A percentile compares a stretch with the other conserved stretches of the same genome.
Evolutionary conservation across 1,140 invertebrate species (phyloP).

Genomic region (Zaprionus ghesquierei): DNA sequence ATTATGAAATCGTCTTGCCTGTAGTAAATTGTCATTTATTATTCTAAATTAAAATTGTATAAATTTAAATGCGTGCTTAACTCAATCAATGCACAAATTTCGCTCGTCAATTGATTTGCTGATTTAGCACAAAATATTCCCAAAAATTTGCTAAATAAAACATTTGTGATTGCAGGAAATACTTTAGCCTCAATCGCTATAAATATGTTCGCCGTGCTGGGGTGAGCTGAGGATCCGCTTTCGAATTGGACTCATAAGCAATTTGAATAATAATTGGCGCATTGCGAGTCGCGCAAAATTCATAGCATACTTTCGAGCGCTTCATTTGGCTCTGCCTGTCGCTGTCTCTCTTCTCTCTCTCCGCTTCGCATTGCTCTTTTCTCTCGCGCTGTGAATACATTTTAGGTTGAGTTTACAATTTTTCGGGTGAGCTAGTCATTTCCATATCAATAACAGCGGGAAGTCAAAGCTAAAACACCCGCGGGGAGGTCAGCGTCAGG

Average conservation of each 20-base stretch:
- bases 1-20: too few species aligned
- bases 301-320: constrained; percentile 34
- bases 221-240: not conserved
- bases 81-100: too few species aligned
- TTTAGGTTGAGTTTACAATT: constrained; percentile 42
- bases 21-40: too few species aligned
- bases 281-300: not conserved
- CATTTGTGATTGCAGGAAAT: not conserved
- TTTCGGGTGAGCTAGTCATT: constrained; percentile 43
- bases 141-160: not conserved
- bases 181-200: not conserved
- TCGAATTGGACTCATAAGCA: not conserved
- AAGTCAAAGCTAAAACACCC: not conserved
- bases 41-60: too few species aligned
- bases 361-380: constrained; percentile 3
- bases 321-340: not conserved
- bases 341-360: not conserved
- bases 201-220: not conserved
- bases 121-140: not conserved
- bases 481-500: constrained; percentile 11
- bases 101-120: not conserved
- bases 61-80: too few species aligned
- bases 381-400: constrained; percentile 35
- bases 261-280: not conserved
- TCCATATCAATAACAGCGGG: constrained; percentile 74